phyloP scores from a whole-genome alignment of 1,140 invertebrate genomes.

The Zaprionus africanus region DNA sequence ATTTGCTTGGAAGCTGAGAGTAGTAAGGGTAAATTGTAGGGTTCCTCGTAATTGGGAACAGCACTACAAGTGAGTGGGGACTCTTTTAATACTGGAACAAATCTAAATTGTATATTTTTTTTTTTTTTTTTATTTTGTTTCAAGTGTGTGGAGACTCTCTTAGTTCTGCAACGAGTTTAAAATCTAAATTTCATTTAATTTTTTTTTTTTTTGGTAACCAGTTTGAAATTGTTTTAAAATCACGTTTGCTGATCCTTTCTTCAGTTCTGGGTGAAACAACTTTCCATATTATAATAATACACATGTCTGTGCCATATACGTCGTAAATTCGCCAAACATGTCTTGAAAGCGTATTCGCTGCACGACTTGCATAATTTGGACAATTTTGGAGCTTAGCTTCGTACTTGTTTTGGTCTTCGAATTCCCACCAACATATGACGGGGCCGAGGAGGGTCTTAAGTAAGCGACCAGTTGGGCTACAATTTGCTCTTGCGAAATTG shows the following conservation, averaged over 20 bases:
- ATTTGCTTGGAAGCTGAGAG: neutral
- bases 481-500: conserved; percentile 43
- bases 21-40: neutral
- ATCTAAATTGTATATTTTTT: neutral
- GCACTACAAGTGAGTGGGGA: neutral
- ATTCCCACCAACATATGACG: conserved; percentile 5
- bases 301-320: conserved; percentile 1
- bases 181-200: neutral
- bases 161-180: too few relatives aligned
- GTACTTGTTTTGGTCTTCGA: conserved; percentile 26
- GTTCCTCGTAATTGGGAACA: neutral
- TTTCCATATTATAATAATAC: conserved; percentile 4
- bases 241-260: neutral
- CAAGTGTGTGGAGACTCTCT: neutral
- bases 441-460: neutral
- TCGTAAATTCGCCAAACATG: conserved; percentile 3
- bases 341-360: conserved; percentile 8
- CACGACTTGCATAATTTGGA: conserved; percentile 24
- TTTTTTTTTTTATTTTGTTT: too few relatives aligned
- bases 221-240: neutral
- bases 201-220: neutral
- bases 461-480: conserved; percentile 26
- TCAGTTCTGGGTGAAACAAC: neutral
- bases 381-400: conserved; percentile 23
- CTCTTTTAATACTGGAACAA: too few relatives aligned